These are phyloP conservation scores for Alosa sapidissima DNA, from an alignment of 2,797 vertebrate species.

Conservation along the genomic window DNA sequence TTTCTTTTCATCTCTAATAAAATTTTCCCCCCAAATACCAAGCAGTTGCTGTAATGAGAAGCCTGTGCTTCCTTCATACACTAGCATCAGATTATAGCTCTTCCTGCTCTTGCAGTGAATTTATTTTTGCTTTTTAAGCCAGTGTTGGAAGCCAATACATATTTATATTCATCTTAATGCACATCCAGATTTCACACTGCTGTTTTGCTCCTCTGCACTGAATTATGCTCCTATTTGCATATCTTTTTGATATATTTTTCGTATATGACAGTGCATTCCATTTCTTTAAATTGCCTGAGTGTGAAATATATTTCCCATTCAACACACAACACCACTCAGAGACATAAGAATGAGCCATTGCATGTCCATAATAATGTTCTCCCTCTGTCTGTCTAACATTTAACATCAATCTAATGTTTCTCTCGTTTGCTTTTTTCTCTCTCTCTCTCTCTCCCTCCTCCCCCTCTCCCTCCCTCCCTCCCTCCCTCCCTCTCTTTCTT, in stretches of 20 bases:
- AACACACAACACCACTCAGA: background rate
- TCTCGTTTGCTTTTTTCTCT: background rate
- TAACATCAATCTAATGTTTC: conserved; percentile 13
- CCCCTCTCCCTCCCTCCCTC: background rate
- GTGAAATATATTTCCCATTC: background rate
- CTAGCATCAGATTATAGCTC: conserved; percentile 11
- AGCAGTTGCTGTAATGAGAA: background rate
- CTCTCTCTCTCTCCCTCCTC: background rate
- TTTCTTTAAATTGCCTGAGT: background rate
- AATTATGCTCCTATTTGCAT: conserved; percentile 1
- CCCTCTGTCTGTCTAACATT: background rate
- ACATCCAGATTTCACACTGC: conserved; percentile 16
- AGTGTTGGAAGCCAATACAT: conserved; percentile 15
- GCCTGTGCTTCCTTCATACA: background rate
- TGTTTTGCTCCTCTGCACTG: conserved; percentile 24
- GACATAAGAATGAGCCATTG: conserved; percentile 6
- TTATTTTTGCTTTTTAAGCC: conserved; percentile 21
- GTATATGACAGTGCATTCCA: background rate
- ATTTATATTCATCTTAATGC: conserved; percentile 27
- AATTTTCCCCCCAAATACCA: background rate
- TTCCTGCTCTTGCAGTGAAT: conserved; percentile 6
- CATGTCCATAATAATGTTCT: conserved; percentile 2
- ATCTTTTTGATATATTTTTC: conserved; percentile 2
- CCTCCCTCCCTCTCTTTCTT: background rate
- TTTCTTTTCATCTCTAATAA: background rate